phyloP scores from a whole-genome alignment of 2,113 vertebrate genomes.

The Tympanuchus pallidicinctus region DNA sequence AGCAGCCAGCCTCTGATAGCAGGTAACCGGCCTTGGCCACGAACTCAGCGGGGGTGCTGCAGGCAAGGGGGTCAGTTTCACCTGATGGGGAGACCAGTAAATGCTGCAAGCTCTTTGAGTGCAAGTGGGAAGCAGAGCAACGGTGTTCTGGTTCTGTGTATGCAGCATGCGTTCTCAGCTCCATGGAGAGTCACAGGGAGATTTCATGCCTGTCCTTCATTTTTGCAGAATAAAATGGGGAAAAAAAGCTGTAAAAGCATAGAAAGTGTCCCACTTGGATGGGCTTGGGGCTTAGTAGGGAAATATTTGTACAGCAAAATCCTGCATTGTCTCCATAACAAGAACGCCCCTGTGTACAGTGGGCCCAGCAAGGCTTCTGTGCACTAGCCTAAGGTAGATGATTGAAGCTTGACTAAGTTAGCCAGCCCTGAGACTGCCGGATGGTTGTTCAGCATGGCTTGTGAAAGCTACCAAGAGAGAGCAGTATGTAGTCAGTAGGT shows the following conservation, averaged over 20 bases:
- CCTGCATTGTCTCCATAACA: background rate
- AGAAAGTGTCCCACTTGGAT: background rate
- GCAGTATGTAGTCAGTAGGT: fast-evolving
- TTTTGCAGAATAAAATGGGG: background rate
- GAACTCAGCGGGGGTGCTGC: conserved; percentile 62
- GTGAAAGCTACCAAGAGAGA: background rate
- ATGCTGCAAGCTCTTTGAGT: conserved; percentile 66
- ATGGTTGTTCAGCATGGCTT: background rate
- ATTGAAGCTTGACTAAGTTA: background rate
- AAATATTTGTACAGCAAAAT: background rate
- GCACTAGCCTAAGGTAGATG: background rate
- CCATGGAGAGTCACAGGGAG: background rate
- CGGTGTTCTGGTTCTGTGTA: background rate
- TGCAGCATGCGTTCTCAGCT: background rate
- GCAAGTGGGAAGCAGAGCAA: conserved; percentile 39
- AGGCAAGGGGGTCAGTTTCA: conserved; percentile 56
- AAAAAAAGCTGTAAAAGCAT: background rate
- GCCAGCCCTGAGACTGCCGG: background rate
- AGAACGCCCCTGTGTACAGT: background rate
- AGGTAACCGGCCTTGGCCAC: conserved; percentile 80
- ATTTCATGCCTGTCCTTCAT: background rate
- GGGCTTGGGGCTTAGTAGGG: background rate
- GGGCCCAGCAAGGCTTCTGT: background rate
- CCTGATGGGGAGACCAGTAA: conserved; percentile 28
- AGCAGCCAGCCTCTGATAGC: conserved; percentile 89